These are phyloP conservation scores for human (Homo sapiens) DNA, from an alignment of 2,113 vertebrate genomes.

Conservation along the genomic window GRCh38 chr1:199813501-199814000, in stretches of 20 bases:
- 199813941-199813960: neutral
- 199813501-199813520: neutral
- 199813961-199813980: neutral
- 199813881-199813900: neutral
- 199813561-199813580: neutral
- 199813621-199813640: neutral
- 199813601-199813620: neutral
- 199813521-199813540: neutral
- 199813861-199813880: neutral
- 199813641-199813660: no score
- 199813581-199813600: neutral
- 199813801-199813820: neutral
- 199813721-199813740: accelerated
- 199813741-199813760: neutral
- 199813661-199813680: neutral
- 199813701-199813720: neutral
- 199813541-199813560: neutral
- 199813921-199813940: neutral
- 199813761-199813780: neutral
- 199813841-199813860: neutral
- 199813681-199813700: neutral
- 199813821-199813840: neutral
- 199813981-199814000: neutral
- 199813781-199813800: neutral
- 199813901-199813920: neutral